phyloP scores from a whole-genome alignment of 2,888 invertebrate species.

The Platycnemis pennipes region DNA sequence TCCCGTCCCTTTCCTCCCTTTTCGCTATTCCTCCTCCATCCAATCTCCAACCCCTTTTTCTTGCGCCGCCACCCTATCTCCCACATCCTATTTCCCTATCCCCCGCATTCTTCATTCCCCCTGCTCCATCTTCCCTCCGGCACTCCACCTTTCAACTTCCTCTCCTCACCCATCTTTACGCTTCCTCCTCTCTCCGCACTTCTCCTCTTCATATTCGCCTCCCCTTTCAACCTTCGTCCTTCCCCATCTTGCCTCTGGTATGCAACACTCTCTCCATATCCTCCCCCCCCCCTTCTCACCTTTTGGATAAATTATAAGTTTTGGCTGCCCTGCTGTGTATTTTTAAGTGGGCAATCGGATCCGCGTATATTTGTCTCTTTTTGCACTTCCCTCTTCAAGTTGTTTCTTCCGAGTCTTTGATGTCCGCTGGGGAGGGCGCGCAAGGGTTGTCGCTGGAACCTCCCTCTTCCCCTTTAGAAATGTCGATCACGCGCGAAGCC shows the following conservation, averaged over 20 bases:
- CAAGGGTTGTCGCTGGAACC: not conserved
- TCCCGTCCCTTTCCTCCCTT: no score
- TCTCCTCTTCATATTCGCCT: not conserved
- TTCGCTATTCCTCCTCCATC: not conserved
- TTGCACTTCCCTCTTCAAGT: not conserved
- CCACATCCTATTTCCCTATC: not conserved
- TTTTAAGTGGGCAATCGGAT: constrained; percentile 22
- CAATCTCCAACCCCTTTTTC: not conserved
- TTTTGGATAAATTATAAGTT: not conserved
- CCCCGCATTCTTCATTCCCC: not conserved
- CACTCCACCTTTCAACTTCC: no score
- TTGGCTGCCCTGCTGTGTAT: constrained; percentile 7
- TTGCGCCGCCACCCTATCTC: not conserved
- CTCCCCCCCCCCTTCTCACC: not conserved
- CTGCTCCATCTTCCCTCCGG: not conserved
- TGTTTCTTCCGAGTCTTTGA: not conserved
- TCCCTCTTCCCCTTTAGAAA: not conserved
- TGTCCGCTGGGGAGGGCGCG: not conserved
- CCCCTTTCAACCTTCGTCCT: not conserved
- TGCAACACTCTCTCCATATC: not conserved
- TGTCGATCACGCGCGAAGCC: not conserved
- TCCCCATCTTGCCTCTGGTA: not conserved
- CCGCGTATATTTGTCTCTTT: not conserved
- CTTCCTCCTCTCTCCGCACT: not conserved
- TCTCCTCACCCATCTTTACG: not conserved